Conservation (phyloP, 2,797 vertebrate species). For the Falco rusticolus region DNA sequence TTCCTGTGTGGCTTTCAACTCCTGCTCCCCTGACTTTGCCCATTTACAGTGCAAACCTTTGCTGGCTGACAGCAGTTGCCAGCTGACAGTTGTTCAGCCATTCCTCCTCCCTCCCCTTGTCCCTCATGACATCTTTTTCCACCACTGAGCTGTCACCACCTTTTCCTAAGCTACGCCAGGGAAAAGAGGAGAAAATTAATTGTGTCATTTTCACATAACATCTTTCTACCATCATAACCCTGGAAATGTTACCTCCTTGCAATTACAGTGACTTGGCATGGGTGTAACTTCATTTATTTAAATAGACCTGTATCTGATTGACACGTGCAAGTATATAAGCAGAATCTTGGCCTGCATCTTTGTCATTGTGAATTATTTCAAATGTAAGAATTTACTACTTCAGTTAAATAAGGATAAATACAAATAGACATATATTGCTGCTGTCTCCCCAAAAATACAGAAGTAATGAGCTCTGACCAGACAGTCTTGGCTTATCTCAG, state of each 20-base stretch:
- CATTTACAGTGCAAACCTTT: background rate
- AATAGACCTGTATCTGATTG: background rate
- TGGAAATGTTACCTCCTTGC: slow-evolving; percentile 11
- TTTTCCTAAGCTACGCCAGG: background rate
- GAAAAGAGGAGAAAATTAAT: slow-evolving; percentile 51
- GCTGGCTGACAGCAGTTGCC: background rate
- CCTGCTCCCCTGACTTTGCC: background rate
- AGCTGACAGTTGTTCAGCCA: background rate
- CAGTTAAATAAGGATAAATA: background rate
- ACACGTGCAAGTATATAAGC: slow-evolving; percentile 2
- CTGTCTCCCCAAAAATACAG: background rate
- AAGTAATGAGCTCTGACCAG: slow-evolving; percentile 21
- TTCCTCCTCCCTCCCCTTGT: background rate
- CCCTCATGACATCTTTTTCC: background rate
- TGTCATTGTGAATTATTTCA: slow-evolving; percentile 55
- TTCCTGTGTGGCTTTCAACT: background rate
- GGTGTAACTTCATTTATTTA: slow-evolving; percentile 46
- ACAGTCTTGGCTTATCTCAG: background rate
- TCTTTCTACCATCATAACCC: slow-evolving; percentile 14
- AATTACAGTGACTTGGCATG: slow-evolving; percentile 18
- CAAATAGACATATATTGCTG: background rate
- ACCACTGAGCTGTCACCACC: slow-evolving; percentile 49
- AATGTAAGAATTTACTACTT: slow-evolving; percentile 41
- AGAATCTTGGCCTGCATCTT: slow-evolving; percentile 9
- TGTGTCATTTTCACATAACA: slow-evolving; percentile 41